These are phyloP conservation scores for Malthinus flaveolus DNA, from an alignment of 2,888 invertebrate species.

Conservation along the genomic window DNA sequence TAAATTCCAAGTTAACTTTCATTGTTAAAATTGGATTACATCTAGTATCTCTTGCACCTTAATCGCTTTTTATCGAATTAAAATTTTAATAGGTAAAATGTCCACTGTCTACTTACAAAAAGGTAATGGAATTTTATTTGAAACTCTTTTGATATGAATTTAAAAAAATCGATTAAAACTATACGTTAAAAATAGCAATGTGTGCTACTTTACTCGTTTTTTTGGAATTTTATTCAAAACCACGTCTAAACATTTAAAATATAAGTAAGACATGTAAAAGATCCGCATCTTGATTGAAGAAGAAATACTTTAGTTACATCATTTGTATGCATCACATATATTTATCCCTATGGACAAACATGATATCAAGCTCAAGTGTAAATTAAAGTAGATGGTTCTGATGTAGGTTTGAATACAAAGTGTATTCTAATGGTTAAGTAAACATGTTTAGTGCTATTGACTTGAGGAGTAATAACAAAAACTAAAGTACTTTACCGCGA, in stretches of 20 bases:
- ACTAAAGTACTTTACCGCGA: neutral
- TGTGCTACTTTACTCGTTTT: too few species aligned
- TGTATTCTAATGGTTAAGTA: slow-evolving; percentile 9
- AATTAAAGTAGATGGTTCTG: slow-evolving; percentile 12
- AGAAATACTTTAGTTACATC: neutral
- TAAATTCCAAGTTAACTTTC: too few species aligned
- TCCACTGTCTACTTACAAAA: too few species aligned
- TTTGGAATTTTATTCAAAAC: neutral
- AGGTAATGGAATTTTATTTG: too few species aligned
- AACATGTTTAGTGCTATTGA: neutral
- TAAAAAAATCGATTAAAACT: too few species aligned
- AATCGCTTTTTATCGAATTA: too few species aligned
- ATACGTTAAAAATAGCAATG: too few species aligned
- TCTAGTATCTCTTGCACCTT: too few species aligned
- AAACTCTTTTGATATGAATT: too few species aligned
- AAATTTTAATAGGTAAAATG: too few species aligned
- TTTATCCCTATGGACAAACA: slow-evolving; percentile 19
- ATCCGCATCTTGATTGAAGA: neutral
- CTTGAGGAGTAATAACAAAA: too few species aligned
- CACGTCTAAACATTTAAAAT: neutral
- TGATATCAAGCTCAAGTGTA: slow-evolving; percentile 16
- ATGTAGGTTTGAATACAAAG: slow-evolving; percentile 14
- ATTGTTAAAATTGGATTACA: too few species aligned
- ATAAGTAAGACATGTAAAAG: neutral
- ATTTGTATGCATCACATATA: slow-evolving; percentile 15